Percentiles rank a stretch among this genome's conserved stretches.
Conservation (phyloP, 1,140 invertebrate species). For the Pachyrhynchus sulphureomaculatus region DNA sequence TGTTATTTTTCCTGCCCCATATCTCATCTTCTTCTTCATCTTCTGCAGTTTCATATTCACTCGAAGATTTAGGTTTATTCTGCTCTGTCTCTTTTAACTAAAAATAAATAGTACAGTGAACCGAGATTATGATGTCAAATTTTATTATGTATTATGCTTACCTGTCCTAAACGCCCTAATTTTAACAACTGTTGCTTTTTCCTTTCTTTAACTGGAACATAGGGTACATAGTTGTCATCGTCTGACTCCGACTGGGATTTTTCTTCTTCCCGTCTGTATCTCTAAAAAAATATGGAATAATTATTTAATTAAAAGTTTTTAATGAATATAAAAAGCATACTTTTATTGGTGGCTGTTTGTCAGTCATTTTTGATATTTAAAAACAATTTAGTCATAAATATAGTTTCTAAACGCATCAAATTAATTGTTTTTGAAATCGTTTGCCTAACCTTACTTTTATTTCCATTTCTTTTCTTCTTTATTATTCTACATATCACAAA, state of each 20-base stretch:
- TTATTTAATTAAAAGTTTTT: no score
- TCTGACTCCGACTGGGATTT: constrained; percentile 58
- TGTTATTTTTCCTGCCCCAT: constrained; percentile 87
- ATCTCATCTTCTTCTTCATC: constrained; percentile 76
- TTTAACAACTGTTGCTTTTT: constrained; percentile 80
- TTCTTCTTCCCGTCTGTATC: constrained; percentile 50
- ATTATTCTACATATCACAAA: no score
- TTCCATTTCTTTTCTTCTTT: no score
- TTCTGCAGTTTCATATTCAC: constrained; percentile 75
- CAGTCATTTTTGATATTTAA: constrained; percentile 1
- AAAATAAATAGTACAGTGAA: no score
- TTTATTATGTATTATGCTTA: no score
- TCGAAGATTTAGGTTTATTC: constrained; percentile 64
- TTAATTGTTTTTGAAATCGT: no score
- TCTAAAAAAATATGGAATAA: constrained; percentile 46
- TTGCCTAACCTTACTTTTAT: no score
- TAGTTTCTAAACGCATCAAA: no score
- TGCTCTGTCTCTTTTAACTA: constrained; percentile 57
- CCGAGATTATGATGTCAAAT: no score
- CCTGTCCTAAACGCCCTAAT: constrained; percentile 70
- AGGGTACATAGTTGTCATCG: constrained; percentile 82
- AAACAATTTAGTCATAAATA: no score
- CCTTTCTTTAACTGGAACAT: constrained; percentile 87
- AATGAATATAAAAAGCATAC: no score
- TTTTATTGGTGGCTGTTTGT: constrained; percentile 14